These are phyloP conservation scores for Steatocranus sp. DNA, from an alignment of 2,797 vertebrate species.

Conservation along the genomic window DNA sequence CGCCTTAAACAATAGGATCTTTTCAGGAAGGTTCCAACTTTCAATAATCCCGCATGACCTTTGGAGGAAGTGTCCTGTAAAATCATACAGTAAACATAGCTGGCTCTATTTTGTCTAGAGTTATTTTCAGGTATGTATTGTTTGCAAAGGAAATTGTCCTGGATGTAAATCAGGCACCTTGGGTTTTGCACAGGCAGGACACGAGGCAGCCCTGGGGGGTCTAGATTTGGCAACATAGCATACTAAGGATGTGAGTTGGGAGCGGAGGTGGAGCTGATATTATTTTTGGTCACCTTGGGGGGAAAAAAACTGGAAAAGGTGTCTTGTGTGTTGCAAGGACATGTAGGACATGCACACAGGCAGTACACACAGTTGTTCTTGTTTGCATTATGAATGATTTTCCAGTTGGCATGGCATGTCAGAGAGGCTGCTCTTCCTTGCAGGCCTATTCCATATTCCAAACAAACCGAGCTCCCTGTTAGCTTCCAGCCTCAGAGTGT, in stretches of 20 bases:
- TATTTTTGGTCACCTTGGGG: conserved; percentile 60
- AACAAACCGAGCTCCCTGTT: conserved; percentile 46
- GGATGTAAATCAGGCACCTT: conserved; percentile 24
- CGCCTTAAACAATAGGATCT: conserved; percentile 4
- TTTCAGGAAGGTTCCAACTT: conserved; percentile 43
- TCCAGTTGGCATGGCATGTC: conserved; percentile 56
- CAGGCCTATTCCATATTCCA: conserved; percentile 29
- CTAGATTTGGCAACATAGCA: conserved; percentile 65
- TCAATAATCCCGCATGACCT: conserved; percentile 24
- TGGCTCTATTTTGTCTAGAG: conserved; percentile 37
- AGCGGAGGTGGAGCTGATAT: conserved; percentile 12
- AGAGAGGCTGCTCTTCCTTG: conserved; percentile 46
- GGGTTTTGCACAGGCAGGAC: conserved; percentile 49
- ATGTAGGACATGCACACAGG: not conserved
- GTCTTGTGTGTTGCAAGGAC: conserved; percentile 13
- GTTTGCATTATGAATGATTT: conserved; percentile 67
- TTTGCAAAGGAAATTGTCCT: conserved; percentile 57
- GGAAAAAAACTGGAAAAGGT: conserved; percentile 27
- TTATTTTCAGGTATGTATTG: conserved; percentile 67
- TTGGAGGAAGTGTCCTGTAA: conserved; percentile 22
- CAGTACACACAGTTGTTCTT: conserved; percentile 34
- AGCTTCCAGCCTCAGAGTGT: conserved; percentile 31
- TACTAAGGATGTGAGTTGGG: conserved; percentile 62
- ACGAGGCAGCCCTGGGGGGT: conserved; percentile 22
- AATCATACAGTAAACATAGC: conserved; percentile 16